Evolutionary conservation across 2,113 vertebrate genomes (phyloP).

Genomic region (Ciconia maguari): DNA sequence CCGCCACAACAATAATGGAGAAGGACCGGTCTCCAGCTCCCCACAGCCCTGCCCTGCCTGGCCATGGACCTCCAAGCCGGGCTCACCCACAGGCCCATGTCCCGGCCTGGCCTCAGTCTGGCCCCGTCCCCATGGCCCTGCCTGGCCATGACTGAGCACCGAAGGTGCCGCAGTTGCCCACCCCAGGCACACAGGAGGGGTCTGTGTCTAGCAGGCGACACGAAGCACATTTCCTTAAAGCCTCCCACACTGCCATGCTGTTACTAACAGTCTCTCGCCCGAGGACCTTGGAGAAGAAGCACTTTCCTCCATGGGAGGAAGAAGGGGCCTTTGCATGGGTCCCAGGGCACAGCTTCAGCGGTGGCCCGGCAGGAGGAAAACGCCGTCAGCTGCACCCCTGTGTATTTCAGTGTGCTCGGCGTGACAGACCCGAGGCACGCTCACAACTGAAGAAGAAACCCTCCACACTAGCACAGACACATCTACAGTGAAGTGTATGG

Average conservation of each 20-base stretch:
- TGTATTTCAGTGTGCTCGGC: not conserved
- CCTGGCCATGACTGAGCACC: accelerated
- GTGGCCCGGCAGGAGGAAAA: not conserved
- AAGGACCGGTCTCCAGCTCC: accelerated
- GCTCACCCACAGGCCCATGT: accelerated
- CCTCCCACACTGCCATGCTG: not conserved
- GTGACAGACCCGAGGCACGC: not conserved
- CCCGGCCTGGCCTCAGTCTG: too few relatives aligned
- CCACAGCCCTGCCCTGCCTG: not conserved
- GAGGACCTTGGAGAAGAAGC: not conserved
- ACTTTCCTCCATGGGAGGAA: not conserved
- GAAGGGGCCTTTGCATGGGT: accelerated
- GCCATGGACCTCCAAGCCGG: accelerated
- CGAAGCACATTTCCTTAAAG: not conserved
- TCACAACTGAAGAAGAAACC: not conserved
- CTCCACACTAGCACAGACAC: not conserved
- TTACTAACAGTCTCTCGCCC: accelerated
- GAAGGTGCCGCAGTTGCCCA: not conserved
- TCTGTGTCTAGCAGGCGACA: not conserved
- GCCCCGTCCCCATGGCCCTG: accelerated
- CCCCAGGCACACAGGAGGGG: too few relatives aligned
- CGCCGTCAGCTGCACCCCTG: not conserved
- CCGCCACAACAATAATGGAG: not conserved
- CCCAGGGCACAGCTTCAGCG: not conserved
- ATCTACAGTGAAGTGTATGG: too few relatives aligned